A percentile compares a stretch with the other conserved stretches of the same genome.
Conservation (phyloP, 2,888 invertebrate genomes). For the Tortrix viridana region DNA sequence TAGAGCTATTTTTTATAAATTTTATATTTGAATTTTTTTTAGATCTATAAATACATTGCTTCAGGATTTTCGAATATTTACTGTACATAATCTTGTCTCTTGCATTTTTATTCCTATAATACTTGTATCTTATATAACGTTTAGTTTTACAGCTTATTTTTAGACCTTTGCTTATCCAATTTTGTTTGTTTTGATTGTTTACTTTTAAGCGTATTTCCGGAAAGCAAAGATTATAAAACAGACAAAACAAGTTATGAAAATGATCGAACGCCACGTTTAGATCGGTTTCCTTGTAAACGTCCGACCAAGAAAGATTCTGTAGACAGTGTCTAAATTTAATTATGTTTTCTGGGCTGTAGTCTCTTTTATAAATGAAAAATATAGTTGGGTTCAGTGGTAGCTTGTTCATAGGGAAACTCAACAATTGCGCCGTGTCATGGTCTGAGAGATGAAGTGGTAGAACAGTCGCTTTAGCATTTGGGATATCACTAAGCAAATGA, state of each 20-base stretch:
- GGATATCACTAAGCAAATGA: background rate
- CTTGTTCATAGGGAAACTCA: background rate
- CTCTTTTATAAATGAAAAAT: background rate
- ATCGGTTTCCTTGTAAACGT: background rate
- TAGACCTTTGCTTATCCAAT: slow-evolving; percentile 8
- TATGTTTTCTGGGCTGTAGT: background rate
- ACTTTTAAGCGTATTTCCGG: background rate
- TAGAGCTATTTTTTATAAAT: background rate
- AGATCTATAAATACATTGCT: background rate
- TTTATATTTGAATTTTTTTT: background rate
- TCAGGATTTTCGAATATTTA: background rate
- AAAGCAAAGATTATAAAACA: background rate
- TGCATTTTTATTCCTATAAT: slow-evolving; percentile 6
- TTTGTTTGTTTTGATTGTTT: slow-evolving; percentile 2
- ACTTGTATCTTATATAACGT: slow-evolving; percentile 1
- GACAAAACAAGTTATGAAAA: background rate
- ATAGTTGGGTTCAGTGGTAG: background rate
- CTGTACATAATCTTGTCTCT: background rate
- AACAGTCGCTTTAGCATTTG: background rate
- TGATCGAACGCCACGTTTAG: background rate
- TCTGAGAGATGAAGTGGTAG: background rate
- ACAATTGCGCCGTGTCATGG: background rate
- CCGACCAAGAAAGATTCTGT: background rate
- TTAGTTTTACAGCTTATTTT: slow-evolving; percentile 6
- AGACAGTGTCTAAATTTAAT: background rate